Base-by-base conservation (phyloP, 2,888 invertebrate genomes). In the Thecophora atra region DNA sequence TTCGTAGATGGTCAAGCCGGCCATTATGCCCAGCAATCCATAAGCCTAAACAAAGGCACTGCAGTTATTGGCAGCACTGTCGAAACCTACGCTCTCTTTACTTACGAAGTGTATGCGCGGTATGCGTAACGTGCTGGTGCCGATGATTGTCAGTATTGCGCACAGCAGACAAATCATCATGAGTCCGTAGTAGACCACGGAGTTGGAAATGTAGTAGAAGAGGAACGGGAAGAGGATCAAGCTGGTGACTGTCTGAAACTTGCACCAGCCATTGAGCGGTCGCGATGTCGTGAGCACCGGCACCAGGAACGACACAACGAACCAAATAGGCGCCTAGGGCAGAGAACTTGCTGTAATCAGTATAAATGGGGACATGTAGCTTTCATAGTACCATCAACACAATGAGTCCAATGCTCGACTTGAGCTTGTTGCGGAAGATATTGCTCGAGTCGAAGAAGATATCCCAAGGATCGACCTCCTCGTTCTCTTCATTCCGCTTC, bases 211-310 rank as follows among this genome's bases (percentile, higher is more conserved):
- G 24, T 17, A 64, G n/a, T 64, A 64, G 24, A 64, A 64, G 2
- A 67, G 51, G 6, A 68, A 3, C 13, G 72, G 64, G 30, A 56
- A 62, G 17, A 69, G 15, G 15, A 69, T 37, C 8, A 72, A 24
- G 47, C 70, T 73, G 19, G 52, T 52, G 26, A 63, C 17, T 3
- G 66, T 44, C 30, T 68, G 54, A 15, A 70, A 70, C 13, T 73
- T 73, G 52, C 60, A 37, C 72, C 72, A 73, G 28, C 72, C 70
- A 60, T 66, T 19, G n/a, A 70, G 65, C 0, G 65, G 70, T 3
- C 65, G 70, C 6, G 28, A 26, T 15, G 65, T 37, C 51, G 65
- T 60, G 30, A 70, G 42, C 24, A 73, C 72, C n/a, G 72, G 70
- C 47, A 70, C 42, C 24, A 60, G 24, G 19, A 70, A 21, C 13